Evolutionary conservation across 1,140 invertebrate species (phyloP).

Genomic region (Tyrophagus putrescentiae): DNA sequence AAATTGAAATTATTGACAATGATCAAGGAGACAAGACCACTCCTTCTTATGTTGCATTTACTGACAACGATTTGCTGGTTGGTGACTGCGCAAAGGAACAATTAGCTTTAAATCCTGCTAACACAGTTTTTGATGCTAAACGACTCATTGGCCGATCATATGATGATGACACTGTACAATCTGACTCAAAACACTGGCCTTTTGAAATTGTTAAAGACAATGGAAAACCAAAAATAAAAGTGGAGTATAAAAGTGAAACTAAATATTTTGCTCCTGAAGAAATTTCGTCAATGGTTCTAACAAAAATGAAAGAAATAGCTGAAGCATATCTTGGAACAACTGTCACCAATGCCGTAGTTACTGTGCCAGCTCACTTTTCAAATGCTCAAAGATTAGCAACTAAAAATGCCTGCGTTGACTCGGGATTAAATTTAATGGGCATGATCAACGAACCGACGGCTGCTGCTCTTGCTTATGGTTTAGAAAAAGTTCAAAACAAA

Average conservation of each 20-base stretch:
- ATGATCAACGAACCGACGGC: constrained; percentile 66
- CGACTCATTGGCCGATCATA: constrained; percentile 83
- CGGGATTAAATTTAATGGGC: constrained; percentile 42
- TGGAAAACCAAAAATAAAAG: constrained; percentile 62
- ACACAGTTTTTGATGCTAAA: constrained; percentile 41
- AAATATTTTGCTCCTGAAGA: constrained; percentile 44
- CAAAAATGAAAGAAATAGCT: constrained; percentile 84
- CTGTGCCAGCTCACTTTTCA: constrained; percentile 67
- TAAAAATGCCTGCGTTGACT: constrained; percentile 56
- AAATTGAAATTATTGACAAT: constrained; percentile 97
- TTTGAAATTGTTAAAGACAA: constrained; percentile 74
- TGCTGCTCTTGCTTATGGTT: constrained; percentile 63
- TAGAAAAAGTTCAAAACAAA: constrained; percentile 45
- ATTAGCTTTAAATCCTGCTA: constrained; percentile 40
- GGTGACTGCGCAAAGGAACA: constrained; percentile 90
- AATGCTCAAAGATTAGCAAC: constrained; percentile 54
- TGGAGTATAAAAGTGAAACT: constrained; percentile 39
- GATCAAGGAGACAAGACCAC: constrained; percentile 95
- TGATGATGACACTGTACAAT: constrained; percentile 71
- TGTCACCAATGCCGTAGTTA: constrained; percentile 76
- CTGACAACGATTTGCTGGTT: constrained; percentile 86
- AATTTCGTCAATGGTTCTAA: constrained; percentile 42
- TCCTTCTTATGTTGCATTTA: constrained; percentile 92
- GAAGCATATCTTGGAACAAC: constrained; percentile 77
- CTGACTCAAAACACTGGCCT: constrained; percentile 93